These are phyloP conservation scores for Emys orbicularis DNA, from an alignment of 2,797 vertebrate species.

Conservation along the genomic window DNA sequence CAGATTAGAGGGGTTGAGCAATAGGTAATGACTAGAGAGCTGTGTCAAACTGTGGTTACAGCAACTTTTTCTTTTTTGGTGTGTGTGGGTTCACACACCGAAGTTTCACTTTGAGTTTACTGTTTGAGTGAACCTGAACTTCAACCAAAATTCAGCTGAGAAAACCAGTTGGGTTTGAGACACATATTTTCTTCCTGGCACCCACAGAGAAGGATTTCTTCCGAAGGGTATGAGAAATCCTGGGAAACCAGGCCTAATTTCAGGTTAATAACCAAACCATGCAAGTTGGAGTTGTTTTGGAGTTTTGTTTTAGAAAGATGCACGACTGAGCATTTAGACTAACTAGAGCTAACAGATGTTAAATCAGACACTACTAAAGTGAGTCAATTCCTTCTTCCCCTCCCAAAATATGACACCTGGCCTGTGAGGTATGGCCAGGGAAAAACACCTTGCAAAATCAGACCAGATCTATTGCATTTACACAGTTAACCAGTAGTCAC, in stretches of 20 bases:
- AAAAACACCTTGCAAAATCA: background rate
- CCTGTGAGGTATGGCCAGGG: background rate
- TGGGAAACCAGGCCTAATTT: fast-evolving
- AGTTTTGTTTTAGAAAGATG: background rate
- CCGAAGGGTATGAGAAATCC: background rate
- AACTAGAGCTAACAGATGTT: background rate
- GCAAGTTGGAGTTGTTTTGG: background rate
- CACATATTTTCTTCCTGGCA: background rate
- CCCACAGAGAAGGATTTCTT: background rate
- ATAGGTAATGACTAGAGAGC: slow-evolving; percentile 38
- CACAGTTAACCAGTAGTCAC: background rate
- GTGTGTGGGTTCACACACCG: background rate
- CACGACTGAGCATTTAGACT: background rate
- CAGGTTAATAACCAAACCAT: background rate
- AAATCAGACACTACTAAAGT: background rate
- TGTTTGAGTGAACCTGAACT: slow-evolving; percentile 26
- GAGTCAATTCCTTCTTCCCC: background rate
- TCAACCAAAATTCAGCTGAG: slow-evolving; percentile 44
- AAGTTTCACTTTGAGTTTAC: slow-evolving; percentile 2
- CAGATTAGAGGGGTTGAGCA: slow-evolving; percentile 52
- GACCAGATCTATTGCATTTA: background rate
- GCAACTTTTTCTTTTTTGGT: background rate
- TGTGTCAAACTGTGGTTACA: background rate
- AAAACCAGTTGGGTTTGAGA: background rate
- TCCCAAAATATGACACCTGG: background rate